Base-by-base conservation (phyloP, 2,797 vertebrate genomes). In the Lithobates sylvaticus region DNA sequence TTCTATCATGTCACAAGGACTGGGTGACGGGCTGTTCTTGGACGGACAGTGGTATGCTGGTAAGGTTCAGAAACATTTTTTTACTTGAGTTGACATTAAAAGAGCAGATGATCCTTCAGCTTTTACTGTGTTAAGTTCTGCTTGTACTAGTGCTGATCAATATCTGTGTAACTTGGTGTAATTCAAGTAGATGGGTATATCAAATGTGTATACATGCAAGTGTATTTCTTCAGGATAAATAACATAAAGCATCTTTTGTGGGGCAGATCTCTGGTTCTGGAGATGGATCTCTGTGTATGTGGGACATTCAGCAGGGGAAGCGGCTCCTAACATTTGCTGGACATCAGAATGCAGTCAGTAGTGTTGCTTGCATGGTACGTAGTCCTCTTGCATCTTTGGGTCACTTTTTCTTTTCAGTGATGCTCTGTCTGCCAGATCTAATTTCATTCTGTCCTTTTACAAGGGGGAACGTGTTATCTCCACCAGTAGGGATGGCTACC, bases 11-110 rank as follows among this genome's bases (percentile, higher is more conserved):
- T 87, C 97, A 97, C 89, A 93, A 92, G 88, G 97, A 97, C 93
- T 98, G 97, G 97, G 92, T 98, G 90, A 96, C 95, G 0, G 92
- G 92, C 88, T 97, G 96, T 80, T 90, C 92, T 64, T 97, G 97
- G 97, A 94, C 94, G 64, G 84, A 89, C 34, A 85, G 89, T 75
- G 47, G 78, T 47, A 67, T 87, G 0, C 73, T 93, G 93, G 97
- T 97, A 84, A 90, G 94, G 71, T 1, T 42, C 23, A 75, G 6
- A 65, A 73, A 39, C 26, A 5, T 34, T n/a, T 27, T n/a, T n/a
- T 8, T 61, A 61, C 58, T 13, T 21, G 58, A 61, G 16, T 21
- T n/a, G 5, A 61, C 3, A 6, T 18, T 21, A 21, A 61, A 61
- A 7, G 12, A 47, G n/a, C 58, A 61, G 16, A 61, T 18, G 58